Evolutionary conservation across 2,797 vertebrate genomes (phyloP).

Genomic region (Sibirionetta formosa): DNA sequence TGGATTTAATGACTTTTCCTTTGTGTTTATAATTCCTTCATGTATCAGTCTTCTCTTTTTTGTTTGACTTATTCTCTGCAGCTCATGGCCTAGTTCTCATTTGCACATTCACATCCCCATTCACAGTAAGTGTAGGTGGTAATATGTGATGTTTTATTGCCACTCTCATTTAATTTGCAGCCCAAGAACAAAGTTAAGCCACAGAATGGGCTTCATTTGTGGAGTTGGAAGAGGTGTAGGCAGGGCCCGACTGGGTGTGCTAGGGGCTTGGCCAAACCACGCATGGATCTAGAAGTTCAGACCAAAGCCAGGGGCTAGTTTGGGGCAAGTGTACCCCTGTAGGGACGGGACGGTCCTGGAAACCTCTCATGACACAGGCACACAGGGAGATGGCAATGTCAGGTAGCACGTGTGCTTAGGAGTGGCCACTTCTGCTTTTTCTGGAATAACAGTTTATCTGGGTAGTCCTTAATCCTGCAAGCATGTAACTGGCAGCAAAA

Average conservation of each 20-base stretch:
- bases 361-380: not conserved
- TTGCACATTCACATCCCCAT: not conserved
- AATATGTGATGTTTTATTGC: not conserved
- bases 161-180: not conserved
- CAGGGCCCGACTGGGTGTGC: not conserved
- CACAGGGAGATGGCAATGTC: not conserved
- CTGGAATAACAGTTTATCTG: not conserved
- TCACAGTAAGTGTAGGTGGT: not conserved
- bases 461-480: not conserved
- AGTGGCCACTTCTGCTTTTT: not conserved
- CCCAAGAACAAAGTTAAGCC: not conserved
- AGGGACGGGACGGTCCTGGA: not conserved
- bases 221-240: not conserved
- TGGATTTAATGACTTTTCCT: not conserved
- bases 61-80: not conserved
- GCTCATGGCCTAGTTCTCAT: constrained; percentile 14
- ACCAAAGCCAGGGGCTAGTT: not conserved
- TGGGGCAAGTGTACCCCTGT: not conserved
- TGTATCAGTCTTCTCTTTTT: not conserved
- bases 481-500: not conserved
- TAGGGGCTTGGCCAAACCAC: not conserved
- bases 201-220: not conserved
- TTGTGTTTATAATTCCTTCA: not conserved
- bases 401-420: not conserved
- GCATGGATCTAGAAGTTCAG: not conserved